Conservation (phyloP, 2,888 invertebrate genomes). For the Fissipunctia ypsillon region DNA sequence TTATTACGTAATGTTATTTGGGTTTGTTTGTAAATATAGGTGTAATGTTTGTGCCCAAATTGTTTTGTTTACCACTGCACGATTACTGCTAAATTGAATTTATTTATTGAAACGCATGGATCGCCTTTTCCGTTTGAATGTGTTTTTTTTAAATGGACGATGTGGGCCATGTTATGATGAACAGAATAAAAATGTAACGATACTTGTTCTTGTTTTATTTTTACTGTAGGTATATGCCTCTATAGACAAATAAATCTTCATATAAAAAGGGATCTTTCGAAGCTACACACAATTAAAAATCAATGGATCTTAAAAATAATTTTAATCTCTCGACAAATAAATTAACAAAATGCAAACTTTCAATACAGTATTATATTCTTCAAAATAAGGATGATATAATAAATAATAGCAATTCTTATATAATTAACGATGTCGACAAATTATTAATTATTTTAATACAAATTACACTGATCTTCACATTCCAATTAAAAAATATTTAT, state of each 20-base stretch:
- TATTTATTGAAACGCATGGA: constrained; percentile 88
- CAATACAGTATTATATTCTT: constrained; percentile 78
- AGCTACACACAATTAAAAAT: constrained; percentile 62
- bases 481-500: constrained; percentile 75
- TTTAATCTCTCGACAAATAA: constrained; percentile 90
- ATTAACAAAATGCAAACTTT: constrained; percentile 87
- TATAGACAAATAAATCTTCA: neutral
- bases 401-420: constrained; percentile 82
- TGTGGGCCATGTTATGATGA: constrained; percentile 82
- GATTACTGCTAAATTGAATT: constrained; percentile 71
- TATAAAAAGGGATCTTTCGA: neutral
- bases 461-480: constrained; percentile 78
- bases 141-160: constrained; percentile 86
- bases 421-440: constrained; percentile 75
- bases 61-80: constrained; percentile 78
- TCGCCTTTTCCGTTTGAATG: constrained; percentile 89
- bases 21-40: constrained; percentile 86
- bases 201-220: constrained; percentile 63
- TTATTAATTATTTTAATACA: constrained; percentile 79
- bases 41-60: constrained; percentile 71
- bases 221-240: neutral
- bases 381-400: constrained; percentile 83
- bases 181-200: constrained; percentile 76
- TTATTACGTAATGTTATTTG: constrained; percentile 72
- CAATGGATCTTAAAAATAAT: constrained; percentile 82